Conservation (phyloP, 2,797 vertebrate genomes). For the Alectoris magna region DNA sequence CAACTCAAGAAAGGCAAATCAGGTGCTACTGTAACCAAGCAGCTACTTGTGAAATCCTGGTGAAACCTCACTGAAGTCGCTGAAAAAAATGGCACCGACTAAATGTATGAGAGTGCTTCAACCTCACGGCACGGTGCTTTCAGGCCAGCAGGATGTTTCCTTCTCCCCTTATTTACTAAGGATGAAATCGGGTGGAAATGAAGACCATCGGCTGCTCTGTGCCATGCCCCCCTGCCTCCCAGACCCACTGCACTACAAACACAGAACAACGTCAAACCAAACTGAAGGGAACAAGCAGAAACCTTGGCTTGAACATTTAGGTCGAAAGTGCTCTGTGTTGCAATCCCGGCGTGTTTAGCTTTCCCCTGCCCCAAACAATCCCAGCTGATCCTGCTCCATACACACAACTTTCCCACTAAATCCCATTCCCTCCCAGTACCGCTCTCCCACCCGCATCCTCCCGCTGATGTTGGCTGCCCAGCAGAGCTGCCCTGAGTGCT, state of each 20-base stretch:
- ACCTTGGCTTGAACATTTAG: neutral
- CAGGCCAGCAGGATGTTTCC: neutral
- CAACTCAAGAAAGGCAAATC: neutral
- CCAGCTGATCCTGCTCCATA: neutral
- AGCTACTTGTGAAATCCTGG: constrained; percentile 13
- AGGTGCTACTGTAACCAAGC: neutral
- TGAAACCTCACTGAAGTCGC: constrained; percentile 25
- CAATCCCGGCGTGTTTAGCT: neutral
- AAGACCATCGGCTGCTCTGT: neutral
- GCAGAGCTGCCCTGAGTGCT: too few relatives aligned
- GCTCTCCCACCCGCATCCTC: neutral
- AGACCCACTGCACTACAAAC: neutral
- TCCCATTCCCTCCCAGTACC: neutral
- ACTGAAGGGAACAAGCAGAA: neutral
- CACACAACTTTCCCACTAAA: neutral
- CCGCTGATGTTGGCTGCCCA: too few relatives aligned
- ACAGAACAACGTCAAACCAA: neutral
- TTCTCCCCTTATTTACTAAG: neutral
- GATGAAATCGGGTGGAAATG: neutral
- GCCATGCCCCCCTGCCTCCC: neutral
- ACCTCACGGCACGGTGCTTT: fast-evolving
- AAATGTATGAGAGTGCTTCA: neutral
- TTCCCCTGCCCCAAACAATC: neutral
- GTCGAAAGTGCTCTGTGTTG: neutral
- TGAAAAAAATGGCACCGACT: neutral